Base-by-base conservation (phyloP, 2,113 vertebrate species). In the Trinectes maculatus region DNA sequence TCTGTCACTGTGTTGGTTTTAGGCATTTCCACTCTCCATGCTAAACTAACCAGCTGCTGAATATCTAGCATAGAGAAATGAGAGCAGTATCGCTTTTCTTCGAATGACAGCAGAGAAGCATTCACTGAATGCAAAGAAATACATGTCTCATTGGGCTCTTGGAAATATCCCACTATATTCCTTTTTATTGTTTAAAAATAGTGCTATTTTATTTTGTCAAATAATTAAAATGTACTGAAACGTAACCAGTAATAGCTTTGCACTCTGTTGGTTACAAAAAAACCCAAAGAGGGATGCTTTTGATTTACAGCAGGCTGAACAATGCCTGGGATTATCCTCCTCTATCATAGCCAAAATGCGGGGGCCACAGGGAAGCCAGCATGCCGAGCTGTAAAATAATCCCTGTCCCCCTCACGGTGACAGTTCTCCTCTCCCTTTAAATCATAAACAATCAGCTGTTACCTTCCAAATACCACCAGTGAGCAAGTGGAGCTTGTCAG, bases 1-100 rank as follows among this genome's bases (percentile, higher is more conserved):
- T 64, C 51, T 54, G 37, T 66, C 54, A 64, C 34, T 52, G 43
- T 61, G 48, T 77, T 40, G 49, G 16, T 69, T 68, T 49, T 43
- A 42, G 3, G 15, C 47, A 7, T 47, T 26, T 24, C 26, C 47
- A 16, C 25, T 49, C 43, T 10, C 12, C 10, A 46, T 24, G 9
- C 21, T 46, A 48, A 28, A 3, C 25, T 8, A 48, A 48, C 12
- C 46, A 28, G 46, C 46, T 28, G 46, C 46, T 28, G 22, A 10
- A 29, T 10, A 19, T 21, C 11, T 47, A 16, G 4, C 44, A 47
- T 8, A 47, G 5, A 33, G 25, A 47, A 47, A 26, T 47, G 10
- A 42, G 0, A 13, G 13, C 1, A 1, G 51, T 13, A 53, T 53
- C 10, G 24, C 4, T 31, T 28, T 31, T n/a, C 28, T 19, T 31